Base-by-base conservation (phyloP, 2,888 invertebrate species). In the Ormyrus thymus region DNA sequence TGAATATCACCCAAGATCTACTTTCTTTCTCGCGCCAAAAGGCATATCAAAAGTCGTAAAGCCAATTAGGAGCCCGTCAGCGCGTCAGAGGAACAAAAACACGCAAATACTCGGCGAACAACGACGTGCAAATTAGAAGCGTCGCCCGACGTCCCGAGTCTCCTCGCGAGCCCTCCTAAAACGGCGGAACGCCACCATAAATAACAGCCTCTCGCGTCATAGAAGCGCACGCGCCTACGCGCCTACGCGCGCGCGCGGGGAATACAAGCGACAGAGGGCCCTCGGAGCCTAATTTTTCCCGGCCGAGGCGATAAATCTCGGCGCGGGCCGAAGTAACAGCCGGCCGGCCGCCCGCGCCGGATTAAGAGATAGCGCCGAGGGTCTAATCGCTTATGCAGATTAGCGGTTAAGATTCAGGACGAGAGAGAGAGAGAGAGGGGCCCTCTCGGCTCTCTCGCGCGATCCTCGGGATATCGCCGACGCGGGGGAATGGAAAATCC, bases 351-450 rank as follows among this genome's bases (percentile, higher is more conserved):
- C 15, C 10, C 69, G 59, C 66, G 55, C 55, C 56, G 80, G 83
- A 82, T 84, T 83, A 81, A 83, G 81, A 80, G 82, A 84, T 84
- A 83, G 82, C 82, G 77, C 81, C 70, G 58, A 72, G 76, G 76
- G 81, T 76, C 81, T 83, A 85, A 84, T 85, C 83, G 84, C 74
- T 83, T 85, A 85, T 85, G 85, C 83, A 84, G 83, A 85, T 84
- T 83, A 83, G 82, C 80, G 81, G 81, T 84, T 81, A 76, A 82
- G 83, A 84, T 85, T 85, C 84, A 83, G 69, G 62, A 29, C 29
- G 29, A 29, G 29, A n/a, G n/a, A n/a, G n/a, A n/a, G n/a, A n/a
- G n/a, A n/a, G 29, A 46, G 78, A 64, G 64, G 55, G 3, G 6
- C 55, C 66, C 48, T 50, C 51, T 48, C 6, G 29, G 29, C 29